These are phyloP conservation scores for Halictus ligatus DNA, from an alignment of 2,888 invertebrate genomes.

Conservation along the genomic window DNA sequence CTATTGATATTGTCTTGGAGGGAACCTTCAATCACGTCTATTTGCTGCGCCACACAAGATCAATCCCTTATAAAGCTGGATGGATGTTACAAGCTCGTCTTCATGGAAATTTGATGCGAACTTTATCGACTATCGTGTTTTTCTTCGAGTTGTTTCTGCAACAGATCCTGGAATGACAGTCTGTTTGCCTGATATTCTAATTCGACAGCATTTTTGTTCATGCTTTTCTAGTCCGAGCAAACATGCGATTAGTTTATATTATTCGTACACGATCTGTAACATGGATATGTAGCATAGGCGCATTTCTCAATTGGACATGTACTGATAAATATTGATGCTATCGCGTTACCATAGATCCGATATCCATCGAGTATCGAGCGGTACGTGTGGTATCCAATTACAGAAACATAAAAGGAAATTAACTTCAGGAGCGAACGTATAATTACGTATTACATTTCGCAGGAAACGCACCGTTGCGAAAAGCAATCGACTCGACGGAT, in stretches of 20 bases:
- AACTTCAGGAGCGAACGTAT: background rate
- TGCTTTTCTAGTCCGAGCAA: background rate
- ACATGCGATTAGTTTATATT: too few species aligned
- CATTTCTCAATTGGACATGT: background rate
- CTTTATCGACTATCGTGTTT: too few species aligned
- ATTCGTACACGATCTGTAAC: background rate
- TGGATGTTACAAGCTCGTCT: background rate
- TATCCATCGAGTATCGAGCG: background rate
- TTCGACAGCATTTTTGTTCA: background rate
- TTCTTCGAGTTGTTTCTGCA: background rate
- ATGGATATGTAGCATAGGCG: background rate
- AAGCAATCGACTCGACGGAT: background rate
- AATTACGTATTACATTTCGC: background rate
- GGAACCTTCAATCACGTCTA: background rate
- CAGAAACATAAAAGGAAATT: conserved; percentile 9
- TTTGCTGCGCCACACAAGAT: background rate
- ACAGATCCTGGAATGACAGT: background rate
- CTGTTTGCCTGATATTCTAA: too few species aligned
- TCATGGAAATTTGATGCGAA: background rate
- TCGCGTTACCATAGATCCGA: background rate
- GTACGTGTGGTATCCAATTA: background rate
- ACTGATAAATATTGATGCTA: background rate
- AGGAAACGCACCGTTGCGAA: background rate
- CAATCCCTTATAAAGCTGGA: background rate
- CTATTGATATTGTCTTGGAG: background rate